Conservation (phyloP, 1,140 invertebrate genomes). For the Meloidogyne hapla region DNA sequence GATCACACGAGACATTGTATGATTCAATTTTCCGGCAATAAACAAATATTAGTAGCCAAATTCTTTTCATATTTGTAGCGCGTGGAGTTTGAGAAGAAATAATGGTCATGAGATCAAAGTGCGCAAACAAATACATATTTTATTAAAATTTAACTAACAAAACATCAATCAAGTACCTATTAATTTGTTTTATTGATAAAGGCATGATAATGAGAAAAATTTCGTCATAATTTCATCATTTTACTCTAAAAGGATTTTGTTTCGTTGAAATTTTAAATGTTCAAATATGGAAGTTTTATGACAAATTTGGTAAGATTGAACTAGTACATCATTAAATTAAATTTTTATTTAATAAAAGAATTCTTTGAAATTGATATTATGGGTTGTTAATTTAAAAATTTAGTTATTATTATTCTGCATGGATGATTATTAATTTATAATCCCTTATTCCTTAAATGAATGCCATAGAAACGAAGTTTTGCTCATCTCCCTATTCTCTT, state of each 20-base stretch:
- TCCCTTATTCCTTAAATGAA: neutral
- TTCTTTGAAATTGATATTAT: neutral
- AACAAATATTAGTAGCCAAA: too few species aligned
- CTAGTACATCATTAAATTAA: neutral
- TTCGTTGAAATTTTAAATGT: neutral
- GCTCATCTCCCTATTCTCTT: too few species aligned
- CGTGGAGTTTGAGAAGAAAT: too few species aligned
- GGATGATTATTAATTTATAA: neutral
- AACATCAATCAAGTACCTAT: neutral
- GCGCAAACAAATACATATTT: neutral
- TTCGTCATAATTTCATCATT: neutral
- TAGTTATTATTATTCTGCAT: neutral
- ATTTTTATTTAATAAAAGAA: neutral
- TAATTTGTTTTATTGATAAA: too few species aligned
- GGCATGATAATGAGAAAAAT: neutral
- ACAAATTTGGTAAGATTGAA: neutral
- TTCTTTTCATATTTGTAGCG: too few species aligned
- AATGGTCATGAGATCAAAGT: constrained; percentile 1
- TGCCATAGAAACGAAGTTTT: constrained; percentile 2
- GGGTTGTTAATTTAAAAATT: neutral
- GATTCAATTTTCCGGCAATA: too few species aligned
- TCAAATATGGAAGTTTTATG: neutral
- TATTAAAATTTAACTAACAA: too few species aligned
- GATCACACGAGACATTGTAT: too few species aligned
- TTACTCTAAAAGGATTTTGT: neutral